Base-by-base conservation (phyloP, 2,888 invertebrate genomes). In the Melieria picta region DNA sequence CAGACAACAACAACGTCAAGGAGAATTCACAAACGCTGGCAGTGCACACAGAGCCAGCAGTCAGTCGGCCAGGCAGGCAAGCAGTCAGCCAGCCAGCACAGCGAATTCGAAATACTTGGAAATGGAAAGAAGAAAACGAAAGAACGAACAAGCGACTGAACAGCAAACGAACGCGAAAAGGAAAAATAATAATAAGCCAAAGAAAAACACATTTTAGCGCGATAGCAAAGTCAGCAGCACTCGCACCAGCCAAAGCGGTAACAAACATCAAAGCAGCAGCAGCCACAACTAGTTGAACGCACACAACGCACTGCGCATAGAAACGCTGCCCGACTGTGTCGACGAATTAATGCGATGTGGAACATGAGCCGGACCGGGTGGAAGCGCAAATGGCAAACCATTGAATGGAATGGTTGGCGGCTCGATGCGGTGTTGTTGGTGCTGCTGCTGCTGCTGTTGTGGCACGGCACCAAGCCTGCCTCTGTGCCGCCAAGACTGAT, bases 151-250 rank as follows among this genome's bases (percentile, higher is more conserved):
- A 58, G 30, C 47, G 7, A 52, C 55, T 42, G 65, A 55, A 46
- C 13, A 10, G 30, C 57, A 56, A 52, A 55, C 46, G 55, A 57
- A 65, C 10, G 56, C 30, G 13, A 56, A 5, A 56, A 16, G 13
- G 30, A 56, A 52, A 62, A 67, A 58, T 16, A 67, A 63, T 46
- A 65, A 63, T 7, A 7, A 42, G 42, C 61, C 10, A 71, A 73
- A 55, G n/a, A 57, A 68, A 61, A 64, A 56, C 30, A 60, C 46
- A 62, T 72, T 72, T 67, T 75, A 56, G 43, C 72, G 76, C 76
- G 75, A 75, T 77, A 78, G 75, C 77, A 71, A 73, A 65, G 42
- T 62, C 68, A 70, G 67, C 68, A 63, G 60, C 55, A 66, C 46
- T 63, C 55, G 45, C 63, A 66, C 55, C 50, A 62, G 55, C 16